phyloP scores from a whole-genome alignment of 2,797 vertebrate species.

The Falco concolor region DNA sequence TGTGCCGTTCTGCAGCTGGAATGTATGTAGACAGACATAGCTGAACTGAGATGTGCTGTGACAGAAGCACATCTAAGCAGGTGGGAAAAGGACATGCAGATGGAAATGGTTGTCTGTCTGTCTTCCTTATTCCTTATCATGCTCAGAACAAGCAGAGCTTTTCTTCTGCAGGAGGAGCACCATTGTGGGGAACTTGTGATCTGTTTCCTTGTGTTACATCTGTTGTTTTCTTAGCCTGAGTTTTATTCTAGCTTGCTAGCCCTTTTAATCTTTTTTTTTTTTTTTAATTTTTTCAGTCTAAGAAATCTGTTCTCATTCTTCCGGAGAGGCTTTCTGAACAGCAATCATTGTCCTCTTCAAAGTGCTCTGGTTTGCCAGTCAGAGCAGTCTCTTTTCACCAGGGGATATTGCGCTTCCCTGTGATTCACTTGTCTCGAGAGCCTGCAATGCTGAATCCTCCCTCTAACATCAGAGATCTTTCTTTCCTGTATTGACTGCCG shows the following conservation, averaged over 20 bases:
- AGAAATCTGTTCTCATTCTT: not conserved
- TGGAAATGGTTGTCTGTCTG: not conserved
- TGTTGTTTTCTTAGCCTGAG: not conserved
- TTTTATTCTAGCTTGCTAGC: not conserved
- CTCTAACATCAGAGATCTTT: not conserved
- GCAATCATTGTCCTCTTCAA: not conserved
- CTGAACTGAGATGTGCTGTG: not conserved
- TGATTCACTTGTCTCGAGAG: not conserved
- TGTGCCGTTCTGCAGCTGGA: not conserved
- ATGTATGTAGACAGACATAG: not conserved
- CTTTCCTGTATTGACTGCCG: not conserved
- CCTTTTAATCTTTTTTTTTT: not conserved
- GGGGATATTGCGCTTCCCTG: not conserved
- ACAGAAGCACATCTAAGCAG: not conserved
- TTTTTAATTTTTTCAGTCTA: not conserved
- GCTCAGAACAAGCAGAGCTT: not conserved
- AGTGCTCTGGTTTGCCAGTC: not conserved
- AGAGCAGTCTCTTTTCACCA: accelerated
- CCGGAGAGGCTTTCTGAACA: not conserved
- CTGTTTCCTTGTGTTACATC: not conserved
- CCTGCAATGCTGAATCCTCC: not conserved
- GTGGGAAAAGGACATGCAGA: not conserved
- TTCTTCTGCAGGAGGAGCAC: not conserved
- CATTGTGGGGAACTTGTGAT: accelerated
- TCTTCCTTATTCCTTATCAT: not conserved